phyloP scores from a whole-genome alignment of 2,888 invertebrate species.

The Anticlea derivata region DNA sequence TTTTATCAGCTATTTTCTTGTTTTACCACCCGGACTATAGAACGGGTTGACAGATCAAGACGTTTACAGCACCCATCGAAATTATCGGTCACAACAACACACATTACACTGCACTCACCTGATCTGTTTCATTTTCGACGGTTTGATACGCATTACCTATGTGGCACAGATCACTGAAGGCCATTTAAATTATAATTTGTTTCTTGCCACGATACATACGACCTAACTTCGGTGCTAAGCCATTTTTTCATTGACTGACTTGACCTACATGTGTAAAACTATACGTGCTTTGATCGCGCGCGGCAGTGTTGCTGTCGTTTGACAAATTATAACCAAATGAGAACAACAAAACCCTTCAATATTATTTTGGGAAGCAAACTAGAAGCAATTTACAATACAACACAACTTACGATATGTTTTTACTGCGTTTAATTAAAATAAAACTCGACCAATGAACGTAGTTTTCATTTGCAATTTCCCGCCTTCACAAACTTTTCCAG shows the following conservation, averaged over 20 bases:
- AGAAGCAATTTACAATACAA: conserved; percentile 21
- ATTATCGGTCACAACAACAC: conserved; percentile 60
- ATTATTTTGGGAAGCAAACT: not conserved
- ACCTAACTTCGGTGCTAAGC: conserved; percentile 76
- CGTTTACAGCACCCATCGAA: conserved; percentile 74
- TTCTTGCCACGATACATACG: conserved; percentile 81
- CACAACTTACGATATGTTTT: conserved; percentile 42
- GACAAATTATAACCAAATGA: conserved; percentile 29
- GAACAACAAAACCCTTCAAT: not conserved
- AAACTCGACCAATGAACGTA: conserved; percentile 3
- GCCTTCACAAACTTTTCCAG: conserved; percentile 27
- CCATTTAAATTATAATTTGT: conserved; percentile 83
- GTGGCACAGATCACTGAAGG: conserved; percentile 83
- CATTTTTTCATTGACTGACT: conserved; percentile 84
- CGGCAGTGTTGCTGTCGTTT: conserved; percentile 70
- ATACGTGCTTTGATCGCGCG: conserved; percentile 71
- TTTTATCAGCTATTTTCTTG: conserved; percentile 51
- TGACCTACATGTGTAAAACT: conserved; percentile 82
- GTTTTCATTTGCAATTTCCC: conserved; percentile 35
- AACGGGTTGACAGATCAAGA: conserved; percentile 78
- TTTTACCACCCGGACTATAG: conserved; percentile 71
- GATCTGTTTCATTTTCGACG: conserved; percentile 81
- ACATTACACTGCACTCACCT: conserved; percentile 67
- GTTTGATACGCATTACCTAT: conserved; percentile 80
- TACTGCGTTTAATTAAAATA: conserved; percentile 4